Percentiles rank a stretch among this genome's conserved stretches.
phyloP scores from a whole-genome alignment of 2,888 invertebrate genomes.

The Plebejus melissa region DNA sequence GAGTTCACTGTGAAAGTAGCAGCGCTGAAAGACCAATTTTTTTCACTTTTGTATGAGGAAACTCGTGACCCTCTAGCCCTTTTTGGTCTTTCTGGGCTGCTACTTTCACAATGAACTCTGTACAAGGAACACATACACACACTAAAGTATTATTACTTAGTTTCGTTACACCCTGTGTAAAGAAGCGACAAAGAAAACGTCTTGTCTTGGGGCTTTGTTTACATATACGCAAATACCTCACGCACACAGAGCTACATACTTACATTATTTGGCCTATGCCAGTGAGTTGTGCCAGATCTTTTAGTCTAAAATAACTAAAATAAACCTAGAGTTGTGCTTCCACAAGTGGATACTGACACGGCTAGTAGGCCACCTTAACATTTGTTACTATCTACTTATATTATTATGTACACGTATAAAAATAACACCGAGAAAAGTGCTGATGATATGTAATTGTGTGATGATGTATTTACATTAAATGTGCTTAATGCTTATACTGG shows the following conservation, averaged over 20 bases:
- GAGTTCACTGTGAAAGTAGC: too few species aligned
- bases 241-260: background rate
- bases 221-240: background rate
- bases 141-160: too few species aligned
- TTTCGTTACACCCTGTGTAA: too few species aligned
- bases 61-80: too few species aligned
- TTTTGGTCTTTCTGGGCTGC: too few species aligned
- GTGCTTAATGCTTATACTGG: slow-evolving; percentile 19
- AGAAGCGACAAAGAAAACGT: too few species aligned
- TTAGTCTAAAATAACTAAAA: background rate
- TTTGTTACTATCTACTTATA: slow-evolving; percentile 44
- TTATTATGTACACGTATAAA: slow-evolving; percentile 46
- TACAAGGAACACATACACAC: too few species aligned
- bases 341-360: background rate
- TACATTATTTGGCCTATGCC: slow-evolving; percentile 16
- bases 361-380: slow-evolving; percentile 15
- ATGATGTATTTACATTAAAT: slow-evolving; percentile 27
- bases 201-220: background rate
- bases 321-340: slow-evolving; percentile 2
- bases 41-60: too few species aligned
- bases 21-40: too few species aligned
- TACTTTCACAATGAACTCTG: too few species aligned
- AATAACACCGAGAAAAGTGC: slow-evolving; percentile 73
- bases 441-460: slow-evolving; percentile 74
- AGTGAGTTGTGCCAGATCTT: slow-evolving; percentile 20